Conservation (phyloP, 2,113 vertebrate genomes). For the Upupa epops region DNA sequence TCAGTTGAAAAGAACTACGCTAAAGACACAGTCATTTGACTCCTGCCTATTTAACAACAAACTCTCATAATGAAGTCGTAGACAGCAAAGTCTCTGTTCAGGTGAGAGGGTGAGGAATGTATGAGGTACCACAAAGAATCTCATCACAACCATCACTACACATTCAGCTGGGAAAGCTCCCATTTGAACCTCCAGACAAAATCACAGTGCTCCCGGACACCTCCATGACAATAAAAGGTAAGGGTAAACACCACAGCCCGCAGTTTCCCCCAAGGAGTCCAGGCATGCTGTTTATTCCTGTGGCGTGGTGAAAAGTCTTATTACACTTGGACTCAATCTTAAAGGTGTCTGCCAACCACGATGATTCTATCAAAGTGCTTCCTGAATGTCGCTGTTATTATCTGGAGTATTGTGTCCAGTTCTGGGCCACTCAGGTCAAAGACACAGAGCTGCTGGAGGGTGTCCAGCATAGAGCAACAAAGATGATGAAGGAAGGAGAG, state of each 20-base stretch:
- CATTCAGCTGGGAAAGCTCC: background rate
- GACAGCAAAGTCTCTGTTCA: conserved; percentile 14
- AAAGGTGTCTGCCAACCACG: background rate
- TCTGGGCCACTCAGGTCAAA: too few species aligned
- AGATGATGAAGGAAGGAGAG: too few species aligned
- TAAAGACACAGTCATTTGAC: background rate
- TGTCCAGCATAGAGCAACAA: too few species aligned
- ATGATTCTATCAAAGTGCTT: background rate
- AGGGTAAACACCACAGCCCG: background rate
- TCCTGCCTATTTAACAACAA: conserved; percentile 21
- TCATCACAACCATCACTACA: background rate
- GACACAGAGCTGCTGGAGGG: too few species aligned
- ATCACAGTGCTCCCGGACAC: background rate
- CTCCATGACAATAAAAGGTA: background rate
- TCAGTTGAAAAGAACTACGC: background rate
- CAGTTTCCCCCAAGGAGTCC: background rate
- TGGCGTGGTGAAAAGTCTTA: background rate
- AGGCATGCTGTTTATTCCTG: background rate
- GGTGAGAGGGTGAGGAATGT: too few species aligned
- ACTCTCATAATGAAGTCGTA: background rate
- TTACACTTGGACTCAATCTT: background rate
- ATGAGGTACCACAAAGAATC: background rate
- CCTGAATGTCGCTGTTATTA: too few species aligned
- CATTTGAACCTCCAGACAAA: background rate
- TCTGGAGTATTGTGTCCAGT: too few species aligned